Conservation (phyloP, 2,113 vertebrate genomes). For the Rousettus leschenaultii region DNA sequence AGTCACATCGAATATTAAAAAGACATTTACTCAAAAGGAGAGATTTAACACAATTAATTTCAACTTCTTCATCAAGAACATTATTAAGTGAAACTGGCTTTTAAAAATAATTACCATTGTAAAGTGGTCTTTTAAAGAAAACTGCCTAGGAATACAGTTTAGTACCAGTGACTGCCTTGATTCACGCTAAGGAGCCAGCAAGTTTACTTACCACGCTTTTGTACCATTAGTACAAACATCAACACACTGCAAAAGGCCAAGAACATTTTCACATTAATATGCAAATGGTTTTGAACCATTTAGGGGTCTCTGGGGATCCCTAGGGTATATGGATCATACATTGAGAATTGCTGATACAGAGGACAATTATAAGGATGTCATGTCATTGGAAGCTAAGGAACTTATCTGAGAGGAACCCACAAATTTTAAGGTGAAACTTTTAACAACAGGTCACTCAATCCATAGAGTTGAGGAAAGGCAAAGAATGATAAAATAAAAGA, state of each 20-base stretch:
- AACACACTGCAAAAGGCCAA: neutral
- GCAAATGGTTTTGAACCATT: neutral
- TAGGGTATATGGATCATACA: neutral
- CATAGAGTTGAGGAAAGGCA: neutral
- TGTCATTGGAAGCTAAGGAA: neutral
- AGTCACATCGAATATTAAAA: neutral
- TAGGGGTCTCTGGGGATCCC: neutral
- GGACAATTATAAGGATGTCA: neutral
- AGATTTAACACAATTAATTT: neutral
- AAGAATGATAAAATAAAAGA: neutral
- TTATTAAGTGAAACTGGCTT: neutral
- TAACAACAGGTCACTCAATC: neutral
- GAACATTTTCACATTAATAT: neutral
- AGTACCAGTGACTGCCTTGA: neutral
- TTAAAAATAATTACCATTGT: neutral
- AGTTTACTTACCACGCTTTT: neutral
- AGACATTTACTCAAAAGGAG: neutral
- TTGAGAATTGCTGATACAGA: neutral
- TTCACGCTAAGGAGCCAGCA: neutral
- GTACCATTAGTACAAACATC: neutral
- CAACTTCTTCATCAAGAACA: constrained; percentile 18
- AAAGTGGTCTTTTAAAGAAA: neutral
- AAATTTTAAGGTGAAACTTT: neutral
- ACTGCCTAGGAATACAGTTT: neutral
- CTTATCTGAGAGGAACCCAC: neutral